phyloP scores from a whole-genome alignment of 2,113 vertebrate species.

The Psephotus haematonotus region DNA sequence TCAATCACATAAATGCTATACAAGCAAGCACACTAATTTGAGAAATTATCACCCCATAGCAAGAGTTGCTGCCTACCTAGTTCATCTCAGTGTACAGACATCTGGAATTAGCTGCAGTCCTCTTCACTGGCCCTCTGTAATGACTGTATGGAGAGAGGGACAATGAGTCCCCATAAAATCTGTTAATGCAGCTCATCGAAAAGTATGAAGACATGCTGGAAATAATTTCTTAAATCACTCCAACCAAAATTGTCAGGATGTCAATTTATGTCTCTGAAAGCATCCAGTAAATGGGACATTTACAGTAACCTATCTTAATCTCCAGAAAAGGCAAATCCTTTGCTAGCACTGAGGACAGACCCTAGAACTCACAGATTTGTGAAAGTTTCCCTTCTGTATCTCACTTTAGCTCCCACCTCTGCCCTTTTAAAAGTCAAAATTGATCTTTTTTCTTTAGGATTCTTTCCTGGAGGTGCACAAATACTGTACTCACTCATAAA shows the following conservation, averaged over 20 bases:
- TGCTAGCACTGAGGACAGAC: neutral
- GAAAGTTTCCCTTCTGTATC: neutral
- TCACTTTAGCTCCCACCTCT: neutral
- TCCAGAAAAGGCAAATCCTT: neutral
- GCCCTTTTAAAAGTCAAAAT: neutral
- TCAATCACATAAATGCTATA: neutral
- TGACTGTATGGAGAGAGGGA: neutral
- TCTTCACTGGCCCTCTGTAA: neutral
- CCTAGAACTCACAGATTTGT: neutral
- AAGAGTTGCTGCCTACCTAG: neutral
- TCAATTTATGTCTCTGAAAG: neutral
- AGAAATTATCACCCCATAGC: neutral
- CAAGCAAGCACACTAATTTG: neutral
- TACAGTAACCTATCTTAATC: slow-evolving; percentile 1
- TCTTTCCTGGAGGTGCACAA: neutral
- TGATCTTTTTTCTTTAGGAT: neutral
- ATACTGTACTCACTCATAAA: neutral
- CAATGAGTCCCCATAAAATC: neutral
- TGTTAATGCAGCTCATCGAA: neutral
- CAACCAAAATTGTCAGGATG: neutral
- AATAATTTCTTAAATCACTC: slow-evolving; percentile 19
- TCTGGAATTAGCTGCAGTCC: neutral
- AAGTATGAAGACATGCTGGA: neutral
- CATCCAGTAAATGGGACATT: neutral
- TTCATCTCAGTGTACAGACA: neutral